Base-by-base conservation (phyloP, 2,888 invertebrate species). In the Ceratothoa steindachneri region DNA sequence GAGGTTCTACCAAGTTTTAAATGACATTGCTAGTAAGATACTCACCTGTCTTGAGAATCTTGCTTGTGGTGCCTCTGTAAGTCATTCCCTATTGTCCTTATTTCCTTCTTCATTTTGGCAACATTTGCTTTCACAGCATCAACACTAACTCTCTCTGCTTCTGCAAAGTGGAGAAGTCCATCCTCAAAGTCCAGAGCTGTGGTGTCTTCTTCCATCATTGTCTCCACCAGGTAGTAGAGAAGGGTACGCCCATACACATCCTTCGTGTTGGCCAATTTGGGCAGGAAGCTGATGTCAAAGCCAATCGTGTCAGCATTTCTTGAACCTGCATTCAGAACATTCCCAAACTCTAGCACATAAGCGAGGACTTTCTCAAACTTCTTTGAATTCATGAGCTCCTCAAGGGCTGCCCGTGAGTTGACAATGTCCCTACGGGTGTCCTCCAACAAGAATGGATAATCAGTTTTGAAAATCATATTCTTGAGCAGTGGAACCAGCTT, bases 281-380 rank as follows among this genome's bases (percentile, higher is more conserved):
- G 92, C 9, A 99, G 87, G 83, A 93, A 97, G 83, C 91, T 95
- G 82, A 99, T 94, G 85, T 99, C 97, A 84, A 98, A 99, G 0
- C 96, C 99, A 82, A 93, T 92, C 0, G 97, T 95, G 80, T 93
- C 93, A 0, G 93, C 96, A 83, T 97, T 96, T 82, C 91, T 91
- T 5, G 95, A 93, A 0, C 97, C 97, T 0, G 94, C 90, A 85
- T 98, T 98, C 93, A 99, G 94, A 83, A 93, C 96, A 85, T 99
- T 99, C 2, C 98, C 98, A 27, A 97, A 86, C 12, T 97, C 85
- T 0, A 99, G 86, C 76, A 98, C 89, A 0, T 98, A 86, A 84
- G 97, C 94, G 15, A 99, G 85, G 68, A 99, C 90, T 83, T 90
- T 91, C 0, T 92, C 91, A 84, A 99, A 96, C 83, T 95, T 97